Evolutionary conservation across 2,797 vertebrate species (phyloP), one percentile per base, ranked within the genome.

Genomic region (Melopsittacus undulatus): DNA sequence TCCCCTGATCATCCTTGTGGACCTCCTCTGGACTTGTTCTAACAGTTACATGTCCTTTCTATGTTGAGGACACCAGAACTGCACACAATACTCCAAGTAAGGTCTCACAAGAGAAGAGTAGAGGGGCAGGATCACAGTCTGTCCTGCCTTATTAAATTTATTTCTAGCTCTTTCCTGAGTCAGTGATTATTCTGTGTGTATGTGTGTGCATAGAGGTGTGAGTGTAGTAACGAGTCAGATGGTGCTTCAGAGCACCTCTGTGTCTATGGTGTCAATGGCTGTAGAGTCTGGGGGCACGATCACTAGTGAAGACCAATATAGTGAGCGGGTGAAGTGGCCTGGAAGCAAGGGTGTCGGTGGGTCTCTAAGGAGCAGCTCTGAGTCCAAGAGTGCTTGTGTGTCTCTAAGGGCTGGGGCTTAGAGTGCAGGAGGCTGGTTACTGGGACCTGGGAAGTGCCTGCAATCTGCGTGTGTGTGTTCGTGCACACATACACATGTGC

Each of bases 181-280:
- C 32, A 66, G 13, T 48, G 48, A 7, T 21, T 66, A 27, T n/a
- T 68, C 34, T 83, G n/a, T 24, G 30, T 29, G 9, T 12, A 32
- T 0, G 1, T 9, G 17, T 49, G 36, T 42, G 38, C 38, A 29
- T 4, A 3, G 40, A n/a, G 23, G 10, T 54, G 40, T 32, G 51
- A 66, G 15, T 43, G 64, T 21, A 56, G 45, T 1, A 14, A 11
- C 27, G 13, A 40, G 49, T 19, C 27, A 26, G 45, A 13, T 3
- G 1, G 0, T 3, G 36, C 27, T 13, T 30, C 3, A 3, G 45
- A 64, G 40, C 1, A 4, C 19, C 22, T 23, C 4, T 27, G 4
- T 43, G 34, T 21, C 52, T 42, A 1, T 42, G 32, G 21, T 30
- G 20, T 23, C 19, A 4, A 10, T 24, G 27, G 38, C 21, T 21